Conservation (phyloP, 2,888 invertebrate genomes). For the Cordilura impudica region DNA sequence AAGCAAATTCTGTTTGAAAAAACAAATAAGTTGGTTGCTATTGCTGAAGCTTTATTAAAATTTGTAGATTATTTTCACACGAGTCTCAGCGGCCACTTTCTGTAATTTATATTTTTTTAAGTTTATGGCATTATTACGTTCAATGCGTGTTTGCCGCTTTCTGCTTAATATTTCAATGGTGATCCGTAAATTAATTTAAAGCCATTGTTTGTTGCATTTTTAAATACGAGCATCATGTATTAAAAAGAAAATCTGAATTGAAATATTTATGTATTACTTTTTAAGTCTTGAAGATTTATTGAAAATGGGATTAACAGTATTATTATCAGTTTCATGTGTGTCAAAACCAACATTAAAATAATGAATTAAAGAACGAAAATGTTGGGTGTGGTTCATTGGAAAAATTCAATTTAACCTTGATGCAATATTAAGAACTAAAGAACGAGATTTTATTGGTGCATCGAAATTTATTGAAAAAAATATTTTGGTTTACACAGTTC, state of each 20-base stretch:
- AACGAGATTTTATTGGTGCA: no score
- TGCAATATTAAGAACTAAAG: no score
- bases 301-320: not conserved
- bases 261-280: conserved; percentile 14
- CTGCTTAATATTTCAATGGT: not conserved
- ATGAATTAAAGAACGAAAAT: not conserved
- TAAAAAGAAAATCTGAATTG: conserved; percentile 1
- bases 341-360: not conserved
- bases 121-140: conserved; percentile 21
- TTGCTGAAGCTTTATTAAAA: conserved; percentile 5
- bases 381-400: not conserved
- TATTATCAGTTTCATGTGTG: not conserved
- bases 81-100: conserved; percentile 35
- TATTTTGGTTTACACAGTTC: no score
- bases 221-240: not conserved
- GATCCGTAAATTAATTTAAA: not conserved
- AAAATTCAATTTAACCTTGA: no score
- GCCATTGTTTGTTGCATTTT: conserved; percentile 6
- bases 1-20: no score
- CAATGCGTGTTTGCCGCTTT: conserved; percentile 17
- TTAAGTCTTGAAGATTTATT: conserved; percentile 23
- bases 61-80: conserved; percentile 42
- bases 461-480: no score
- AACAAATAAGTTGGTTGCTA: not conserved
- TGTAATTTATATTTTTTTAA: conserved; percentile 48